Evolutionary conservation across 2,888 invertebrate genomes (phyloP), one percentile per base, ranked within the genome.

Genomic region (Ligdia adustata): DNA sequence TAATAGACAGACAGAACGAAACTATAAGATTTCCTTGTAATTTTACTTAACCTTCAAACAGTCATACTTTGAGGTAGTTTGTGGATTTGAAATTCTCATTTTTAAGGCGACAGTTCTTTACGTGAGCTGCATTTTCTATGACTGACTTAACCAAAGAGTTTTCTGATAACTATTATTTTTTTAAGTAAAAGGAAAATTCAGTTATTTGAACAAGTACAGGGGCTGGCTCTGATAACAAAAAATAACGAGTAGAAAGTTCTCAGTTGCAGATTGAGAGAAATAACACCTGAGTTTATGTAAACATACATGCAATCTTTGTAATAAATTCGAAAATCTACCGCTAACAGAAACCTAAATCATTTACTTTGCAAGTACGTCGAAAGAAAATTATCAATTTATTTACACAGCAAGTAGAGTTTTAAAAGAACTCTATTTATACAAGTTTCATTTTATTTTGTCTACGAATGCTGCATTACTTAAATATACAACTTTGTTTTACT

Each of bases 81-180:
- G 86, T 87, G 75, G 84, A 86, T 84, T 88, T 84, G 82, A 84
- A 78, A 79, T 82, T 67, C 78, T 82, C 81, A 85, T 86, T 88
- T 87, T 87, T 86, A 88, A 87, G 87, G 83, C 82, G 83, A 80
- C 77, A 72, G 72, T 69, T n/a, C n/a, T n/a, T 3, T 16, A 88
- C 88, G 89, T 89, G 89, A 81, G 78, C 72, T 47, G 88, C 77
- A 78, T 87, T 61, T 64, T 58, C 50, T 69, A 78, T 64, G 53
- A 64, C 27, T 75, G 84, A 85, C 87, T 89, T 78, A 80, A 66
- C n/a, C 22, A 73, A 72, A 74, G 68, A 73, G 66, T 73, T 75
- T 69, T 62, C 34, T 46, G 44, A 64, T 63, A 73, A 76, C 66
- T 71, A 70, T 75, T 40, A 18, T 79, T 81, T 75, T 72, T 74